A percentile compares a stretch with the other conserved stretches of the same genome.
Evolutionary conservation across 1,140 invertebrate genomes (phyloP).

Genomic region (Dendrolimus punctatus): DNA sequence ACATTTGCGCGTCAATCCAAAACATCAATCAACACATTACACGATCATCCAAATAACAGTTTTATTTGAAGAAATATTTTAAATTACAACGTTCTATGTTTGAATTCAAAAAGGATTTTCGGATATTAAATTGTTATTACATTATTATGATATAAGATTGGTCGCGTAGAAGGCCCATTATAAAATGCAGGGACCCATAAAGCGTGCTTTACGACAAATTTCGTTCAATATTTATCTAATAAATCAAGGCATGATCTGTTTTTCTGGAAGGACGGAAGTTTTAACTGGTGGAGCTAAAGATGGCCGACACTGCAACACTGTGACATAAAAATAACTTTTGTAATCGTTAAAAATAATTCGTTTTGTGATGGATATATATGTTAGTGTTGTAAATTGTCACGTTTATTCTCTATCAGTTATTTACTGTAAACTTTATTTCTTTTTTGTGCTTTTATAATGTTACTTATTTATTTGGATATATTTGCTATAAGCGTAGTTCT

Average conservation of each 20-base stretch:
- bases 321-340: slow-evolving; percentile 22
- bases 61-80: no score
- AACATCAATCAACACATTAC: no score
- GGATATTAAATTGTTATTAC: no score
- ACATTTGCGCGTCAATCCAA: no score
- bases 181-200: slow-evolving; percentile 24
- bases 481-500: no score
- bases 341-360: slow-evolving; percentile 18
- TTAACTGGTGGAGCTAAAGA: slow-evolving; percentile 14
- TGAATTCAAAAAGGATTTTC: no score
- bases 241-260: slow-evolving; percentile 40
- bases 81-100: no score
- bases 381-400: no score
- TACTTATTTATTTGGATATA: slow-evolving; percentile 2
- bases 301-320: not conserved
- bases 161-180: no score
- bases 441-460: slow-evolving; percentile 7
- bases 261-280: slow-evolving; percentile 33
- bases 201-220: slow-evolving; percentile 46
- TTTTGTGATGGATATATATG: not conserved
- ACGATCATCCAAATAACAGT: no score
- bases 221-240: slow-evolving; percentile 44
- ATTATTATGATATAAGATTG: no score
- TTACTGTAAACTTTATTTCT: slow-evolving; percentile 1
- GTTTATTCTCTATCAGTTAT: no score